A percentile compares a stretch with the other conserved stretches of the same genome.
These are phyloP conservation scores for Margaritifera margaritifera DNA, from an alignment of 2,888 invertebrate genomes.

Conservation along the genomic window DNA sequence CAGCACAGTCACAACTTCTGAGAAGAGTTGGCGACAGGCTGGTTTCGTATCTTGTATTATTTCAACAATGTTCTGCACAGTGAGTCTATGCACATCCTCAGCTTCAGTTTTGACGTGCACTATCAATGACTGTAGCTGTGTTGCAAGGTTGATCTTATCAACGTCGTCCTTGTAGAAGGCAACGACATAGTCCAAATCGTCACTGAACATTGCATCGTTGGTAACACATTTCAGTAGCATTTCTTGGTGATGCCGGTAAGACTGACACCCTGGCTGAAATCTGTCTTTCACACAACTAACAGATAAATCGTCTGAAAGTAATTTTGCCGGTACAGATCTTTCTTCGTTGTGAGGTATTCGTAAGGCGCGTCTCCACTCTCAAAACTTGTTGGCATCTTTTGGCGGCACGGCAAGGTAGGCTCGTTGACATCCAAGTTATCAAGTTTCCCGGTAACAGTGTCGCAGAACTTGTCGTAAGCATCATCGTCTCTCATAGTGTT, in stretches of 20 bases:
- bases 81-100: too few species aligned
- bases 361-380: conserved; percentile 5
- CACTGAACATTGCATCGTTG: not conserved
- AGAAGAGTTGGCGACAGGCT: too few species aligned
- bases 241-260: conserved; percentile 6
- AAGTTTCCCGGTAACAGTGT: conserved; percentile 2
- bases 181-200: too few species aligned
- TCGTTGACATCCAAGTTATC: not conserved
- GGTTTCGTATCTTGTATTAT: too few species aligned
- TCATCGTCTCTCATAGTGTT: conserved; percentile 5
- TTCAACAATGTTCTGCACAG: too few species aligned
- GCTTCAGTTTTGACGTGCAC: too few species aligned
- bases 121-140: too few species aligned
- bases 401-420: conserved; percentile 2
- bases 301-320: conserved; percentile 12
- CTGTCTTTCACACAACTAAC: conserved; percentile 5
- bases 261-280: conserved; percentile 8
- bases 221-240: conserved; percentile 5
- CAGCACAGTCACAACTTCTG: too few species aligned
- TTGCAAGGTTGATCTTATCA: too few species aligned
- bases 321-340: conserved; percentile 4
- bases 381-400: conserved; percentile 7
- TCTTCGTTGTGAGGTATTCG: conserved; percentile 3
- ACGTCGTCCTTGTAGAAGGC: too few species aligned
- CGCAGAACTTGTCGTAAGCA: conserved; percentile 3